phyloP scores from a whole-genome alignment of 1,140 invertebrate species.

The Ceratosolen solmsi region DNA sequence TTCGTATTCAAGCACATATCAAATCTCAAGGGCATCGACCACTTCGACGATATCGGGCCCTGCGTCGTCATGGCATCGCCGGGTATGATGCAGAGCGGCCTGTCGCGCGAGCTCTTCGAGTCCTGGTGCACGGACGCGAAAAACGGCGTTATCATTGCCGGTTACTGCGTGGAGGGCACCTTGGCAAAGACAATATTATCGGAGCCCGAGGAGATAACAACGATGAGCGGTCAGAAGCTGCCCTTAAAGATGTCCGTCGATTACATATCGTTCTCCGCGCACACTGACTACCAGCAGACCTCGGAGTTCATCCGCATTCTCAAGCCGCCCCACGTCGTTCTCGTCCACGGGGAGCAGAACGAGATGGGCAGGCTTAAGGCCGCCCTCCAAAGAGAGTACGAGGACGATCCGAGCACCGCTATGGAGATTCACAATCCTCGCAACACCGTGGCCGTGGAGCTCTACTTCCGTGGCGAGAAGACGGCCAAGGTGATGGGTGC shows the following conservation, averaged over 20 bases:
- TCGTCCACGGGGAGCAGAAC: slow-evolving; percentile 99
- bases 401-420: slow-evolving; percentile 88
- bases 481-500: slow-evolving; percentile 98
- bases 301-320: slow-evolving; percentile 96
- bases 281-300: slow-evolving; percentile 99
- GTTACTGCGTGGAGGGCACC: slow-evolving; percentile 99
- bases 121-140: slow-evolving; percentile 98
- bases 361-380: slow-evolving; percentile 98
- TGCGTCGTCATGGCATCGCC: slow-evolving; percentile 99
- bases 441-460: slow-evolving; percentile 93
- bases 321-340: slow-evolving; percentile 95
- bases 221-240: slow-evolving; percentile 95
- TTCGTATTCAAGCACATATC: slow-evolving; percentile 99
- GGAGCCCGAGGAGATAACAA: slow-evolving; percentile 97
- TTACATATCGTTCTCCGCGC: slow-evolving; percentile 99
- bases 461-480: slow-evolving; percentile 97
- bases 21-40: slow-evolving; percentile 98
- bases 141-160: slow-evolving; percentile 98
- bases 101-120: slow-evolving; percentile 98
- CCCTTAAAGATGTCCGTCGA: slow-evolving; percentile 98
- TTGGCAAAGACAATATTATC: slow-evolving; percentile 97
- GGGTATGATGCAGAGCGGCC: slow-evolving; percentile 99
- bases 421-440: slow-evolving; percentile 96
- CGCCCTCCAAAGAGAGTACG: slow-evolving; percentile 94
- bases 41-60: slow-evolving; percentile 99